Conservation (phyloP, 2,113 vertebrate genomes). For the Isichthys henryi region DNA sequence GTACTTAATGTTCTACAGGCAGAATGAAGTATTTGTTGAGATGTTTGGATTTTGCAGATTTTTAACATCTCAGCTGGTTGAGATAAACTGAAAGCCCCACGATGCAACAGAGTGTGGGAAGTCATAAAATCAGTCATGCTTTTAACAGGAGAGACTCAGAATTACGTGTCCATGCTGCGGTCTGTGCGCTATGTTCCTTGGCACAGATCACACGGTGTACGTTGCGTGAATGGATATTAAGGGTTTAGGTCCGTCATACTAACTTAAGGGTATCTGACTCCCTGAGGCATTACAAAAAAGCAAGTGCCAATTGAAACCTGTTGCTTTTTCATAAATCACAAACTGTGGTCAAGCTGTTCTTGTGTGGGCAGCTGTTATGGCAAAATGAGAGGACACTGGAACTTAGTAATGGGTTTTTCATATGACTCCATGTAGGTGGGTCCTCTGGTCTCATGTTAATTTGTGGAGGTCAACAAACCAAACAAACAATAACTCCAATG, state of each 20-base stretch:
- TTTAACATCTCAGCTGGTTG: background rate
- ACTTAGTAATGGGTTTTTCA: background rate
- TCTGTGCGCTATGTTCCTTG: background rate
- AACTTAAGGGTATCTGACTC: background rate
- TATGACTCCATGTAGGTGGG: background rate
- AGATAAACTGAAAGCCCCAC: background rate
- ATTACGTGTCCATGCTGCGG: background rate
- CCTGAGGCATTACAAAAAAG: background rate
- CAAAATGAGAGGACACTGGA: background rate
- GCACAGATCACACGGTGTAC: background rate
- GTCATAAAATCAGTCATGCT: background rate
- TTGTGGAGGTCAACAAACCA: background rate
- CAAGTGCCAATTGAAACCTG: background rate
- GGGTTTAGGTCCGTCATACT: background rate
- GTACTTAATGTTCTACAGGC: background rate
- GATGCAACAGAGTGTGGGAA: background rate
- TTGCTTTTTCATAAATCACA: background rate
- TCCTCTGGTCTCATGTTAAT: background rate
- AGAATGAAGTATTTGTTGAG: background rate
- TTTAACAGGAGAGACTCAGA: background rate
- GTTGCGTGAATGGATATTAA: background rate
- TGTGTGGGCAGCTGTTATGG: background rate
- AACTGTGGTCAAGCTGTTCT: background rate
- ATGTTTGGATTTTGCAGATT: background rate
- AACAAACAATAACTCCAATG: background rate